A percentile compares a stretch with the other conserved stretches of the same genome.
phyloP scores from a whole-genome alignment of 1,140 invertebrate species.

The Archegozetes longisetosus region DNA sequence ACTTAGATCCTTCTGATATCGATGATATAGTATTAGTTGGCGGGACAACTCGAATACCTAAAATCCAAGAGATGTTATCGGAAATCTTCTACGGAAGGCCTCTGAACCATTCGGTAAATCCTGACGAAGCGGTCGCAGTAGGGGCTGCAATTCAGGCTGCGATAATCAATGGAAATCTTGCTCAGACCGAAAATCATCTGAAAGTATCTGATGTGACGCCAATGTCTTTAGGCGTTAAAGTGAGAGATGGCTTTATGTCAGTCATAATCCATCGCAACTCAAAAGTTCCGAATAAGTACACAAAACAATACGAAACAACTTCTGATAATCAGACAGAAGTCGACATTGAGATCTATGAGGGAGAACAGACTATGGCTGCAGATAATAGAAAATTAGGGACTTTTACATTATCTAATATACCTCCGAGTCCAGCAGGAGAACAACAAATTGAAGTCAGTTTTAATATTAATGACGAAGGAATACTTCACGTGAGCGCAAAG shows the following conservation, averaged over 20 bases:
- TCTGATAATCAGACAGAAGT: conserved; percentile 90
- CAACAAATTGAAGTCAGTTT: conserved; percentile 43
- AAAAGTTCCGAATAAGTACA: conserved; percentile 44
- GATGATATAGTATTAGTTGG: conserved; percentile 24
- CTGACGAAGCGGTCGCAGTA: conserved; percentile 32
- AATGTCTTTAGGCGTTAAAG: conserved; percentile 41
- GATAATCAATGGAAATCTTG: conserved; percentile 19
- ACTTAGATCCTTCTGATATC: conserved; percentile 14
- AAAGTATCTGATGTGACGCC: conserved; percentile 41
- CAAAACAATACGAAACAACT: conserved; percentile 87
- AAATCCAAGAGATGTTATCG: conserved; percentile 20
- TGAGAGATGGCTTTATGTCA: conserved; percentile 40
- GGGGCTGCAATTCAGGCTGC: conserved; percentile 30
- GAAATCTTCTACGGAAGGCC: conserved; percentile 21
- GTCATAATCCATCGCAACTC: conserved; percentile 31
- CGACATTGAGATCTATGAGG: conserved; percentile 51
- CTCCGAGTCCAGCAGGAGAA: conserved; percentile 37
- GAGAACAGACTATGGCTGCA: conserved; percentile 41
- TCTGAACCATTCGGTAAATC: conserved; percentile 25
- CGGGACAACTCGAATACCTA: conserved; percentile 22
- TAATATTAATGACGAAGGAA: conserved; percentile 38
- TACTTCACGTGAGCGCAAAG: conserved; percentile 32
- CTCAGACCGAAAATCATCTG: conserved; percentile 28
- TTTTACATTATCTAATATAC: conserved; percentile 40
- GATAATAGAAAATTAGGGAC: conserved; percentile 41